phyloP scores from a whole-genome alignment of 2,888 invertebrate genomes.

The Dolichomitus sp. region DNA sequence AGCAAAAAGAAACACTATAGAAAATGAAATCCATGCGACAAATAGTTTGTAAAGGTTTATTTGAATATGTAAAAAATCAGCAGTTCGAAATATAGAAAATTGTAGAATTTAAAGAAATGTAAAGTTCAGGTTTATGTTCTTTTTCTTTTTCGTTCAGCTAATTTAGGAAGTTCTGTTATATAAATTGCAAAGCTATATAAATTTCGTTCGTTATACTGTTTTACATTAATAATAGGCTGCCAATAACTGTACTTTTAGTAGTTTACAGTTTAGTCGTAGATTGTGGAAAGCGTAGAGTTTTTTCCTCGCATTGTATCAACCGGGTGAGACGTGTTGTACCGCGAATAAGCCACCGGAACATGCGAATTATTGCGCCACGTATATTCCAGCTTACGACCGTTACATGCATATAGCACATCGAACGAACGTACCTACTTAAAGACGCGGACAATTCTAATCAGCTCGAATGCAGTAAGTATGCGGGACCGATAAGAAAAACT shows the following conservation, averaged over 20 bases:
- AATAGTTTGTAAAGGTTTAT: too few relatives aligned
- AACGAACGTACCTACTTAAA: background rate
- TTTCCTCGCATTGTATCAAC: constrained; percentile 33
- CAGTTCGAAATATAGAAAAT: too few relatives aligned
- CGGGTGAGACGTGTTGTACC: constrained; percentile 28
- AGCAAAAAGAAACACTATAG: too few relatives aligned
- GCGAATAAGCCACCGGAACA: constrained; percentile 46
- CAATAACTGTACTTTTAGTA: constrained; percentile 19
- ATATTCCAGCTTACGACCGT: constrained; percentile 12
- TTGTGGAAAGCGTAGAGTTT: constrained; percentile 44
- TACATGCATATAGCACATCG: background rate
- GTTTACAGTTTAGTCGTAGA: constrained; percentile 12
- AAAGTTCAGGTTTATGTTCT: too few relatives aligned
- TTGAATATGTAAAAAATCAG: too few relatives aligned
- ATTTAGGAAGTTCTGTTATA: too few relatives aligned
- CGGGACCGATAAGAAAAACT: constrained; percentile 47
- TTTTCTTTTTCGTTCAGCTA: too few relatives aligned
- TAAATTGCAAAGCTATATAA: background rate
- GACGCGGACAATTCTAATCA: constrained; percentile 39
- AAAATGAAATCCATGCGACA: too few relatives aligned
- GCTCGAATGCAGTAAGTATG: constrained; percentile 12
- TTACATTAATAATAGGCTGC: background rate
- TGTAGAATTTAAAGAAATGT: too few relatives aligned
- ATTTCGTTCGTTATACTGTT: background rate
- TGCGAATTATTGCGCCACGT: constrained; percentile 48